A percentile compares a stretch with the other conserved stretches of the same genome.
These are phyloP conservation scores for Eulemur rufifrons DNA, from an alignment of 2,113 vertebrate species.

Conservation along the genomic window DNA sequence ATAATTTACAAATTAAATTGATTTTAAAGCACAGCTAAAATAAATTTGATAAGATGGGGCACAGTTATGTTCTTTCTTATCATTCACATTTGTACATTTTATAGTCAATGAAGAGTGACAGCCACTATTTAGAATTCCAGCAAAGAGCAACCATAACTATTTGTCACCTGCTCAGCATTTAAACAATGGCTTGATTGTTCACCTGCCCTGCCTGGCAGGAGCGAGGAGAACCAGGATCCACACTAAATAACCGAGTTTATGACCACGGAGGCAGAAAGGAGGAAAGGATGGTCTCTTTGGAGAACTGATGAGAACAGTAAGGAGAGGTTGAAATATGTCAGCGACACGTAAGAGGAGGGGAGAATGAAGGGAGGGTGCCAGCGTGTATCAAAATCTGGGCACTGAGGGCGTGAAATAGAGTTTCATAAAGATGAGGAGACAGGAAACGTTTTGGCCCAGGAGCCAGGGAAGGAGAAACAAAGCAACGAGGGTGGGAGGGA, in stretches of 20 bases:
- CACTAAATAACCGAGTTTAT: slow-evolving; percentile 48
- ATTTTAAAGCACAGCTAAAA: slow-evolving; percentile 80
- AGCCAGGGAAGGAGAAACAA: neutral
- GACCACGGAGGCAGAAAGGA: slow-evolving; percentile 10
- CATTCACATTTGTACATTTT: slow-evolving; percentile 82
- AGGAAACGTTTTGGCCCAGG: slow-evolving; percentile 19
- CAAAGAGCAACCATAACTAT: slow-evolving; percentile 72
- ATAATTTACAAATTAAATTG: slow-evolving; percentile 83
- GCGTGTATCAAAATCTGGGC: slow-evolving; percentile 29
- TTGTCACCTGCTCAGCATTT: slow-evolving; percentile 74
- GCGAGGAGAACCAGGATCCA: neutral
- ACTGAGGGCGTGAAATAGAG: slow-evolving; percentile 23
- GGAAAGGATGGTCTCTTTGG: slow-evolving; percentile 28
- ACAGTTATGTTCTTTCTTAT: slow-evolving; percentile 81
- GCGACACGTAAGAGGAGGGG: neutral
- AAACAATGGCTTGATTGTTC: slow-evolving; percentile 61
- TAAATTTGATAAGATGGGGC: slow-evolving; percentile 80
- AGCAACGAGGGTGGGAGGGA: neutral
- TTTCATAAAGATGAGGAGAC: slow-evolving; percentile 43
- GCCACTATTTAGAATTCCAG: slow-evolving; percentile 79
- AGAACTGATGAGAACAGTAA: slow-evolving; percentile 49
- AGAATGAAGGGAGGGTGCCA: neutral
- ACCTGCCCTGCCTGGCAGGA: slow-evolving; percentile 35
- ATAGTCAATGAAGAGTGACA: slow-evolving; percentile 81
- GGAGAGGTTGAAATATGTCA: slow-evolving; percentile 27